Evolutionary conservation across 2,797 vertebrate genomes (phyloP).

Genomic region (Macrochelys suwanniensis): DNA sequence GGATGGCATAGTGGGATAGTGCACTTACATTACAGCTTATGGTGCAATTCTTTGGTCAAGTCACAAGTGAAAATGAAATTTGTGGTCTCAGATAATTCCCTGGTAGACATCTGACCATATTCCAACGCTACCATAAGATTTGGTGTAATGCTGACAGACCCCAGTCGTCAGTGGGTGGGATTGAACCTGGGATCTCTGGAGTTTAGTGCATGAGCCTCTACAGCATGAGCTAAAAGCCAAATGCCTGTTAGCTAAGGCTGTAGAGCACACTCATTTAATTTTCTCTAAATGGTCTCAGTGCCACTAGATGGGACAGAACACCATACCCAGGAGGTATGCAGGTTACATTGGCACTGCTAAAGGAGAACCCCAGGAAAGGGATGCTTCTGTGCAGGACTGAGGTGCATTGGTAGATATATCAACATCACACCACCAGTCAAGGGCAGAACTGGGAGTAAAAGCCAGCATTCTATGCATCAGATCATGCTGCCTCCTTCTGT

Average conservation of each 20-base stretch:
- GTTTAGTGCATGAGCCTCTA: no score
- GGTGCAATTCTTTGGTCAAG: neutral
- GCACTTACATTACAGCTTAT: neutral
- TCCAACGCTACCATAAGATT: neutral
- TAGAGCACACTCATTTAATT: no score
- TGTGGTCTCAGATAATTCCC: neutral
- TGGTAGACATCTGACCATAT: neutral
- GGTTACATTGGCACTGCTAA: neutral
- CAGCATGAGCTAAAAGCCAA: no score
- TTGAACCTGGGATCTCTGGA: no score
- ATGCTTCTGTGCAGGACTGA: neutral
- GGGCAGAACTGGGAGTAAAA: neutral
- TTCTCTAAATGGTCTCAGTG: no score
- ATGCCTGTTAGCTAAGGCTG: no score
- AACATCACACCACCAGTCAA: no score
- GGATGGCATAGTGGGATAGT: neutral
- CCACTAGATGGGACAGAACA: no score
- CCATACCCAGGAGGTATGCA: no score
- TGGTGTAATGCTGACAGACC: no score
- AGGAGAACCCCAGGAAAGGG: neutral
- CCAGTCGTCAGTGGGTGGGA: no score
- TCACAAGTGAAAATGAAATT: neutral
- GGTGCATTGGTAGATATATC: accelerated
- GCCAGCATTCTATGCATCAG: neutral
- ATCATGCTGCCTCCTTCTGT: neutral